These are phyloP conservation scores for Microcaecilia unicolor DNA, from an alignment of 2,797 vertebrate genomes.

Conservation along the genomic window DNA sequence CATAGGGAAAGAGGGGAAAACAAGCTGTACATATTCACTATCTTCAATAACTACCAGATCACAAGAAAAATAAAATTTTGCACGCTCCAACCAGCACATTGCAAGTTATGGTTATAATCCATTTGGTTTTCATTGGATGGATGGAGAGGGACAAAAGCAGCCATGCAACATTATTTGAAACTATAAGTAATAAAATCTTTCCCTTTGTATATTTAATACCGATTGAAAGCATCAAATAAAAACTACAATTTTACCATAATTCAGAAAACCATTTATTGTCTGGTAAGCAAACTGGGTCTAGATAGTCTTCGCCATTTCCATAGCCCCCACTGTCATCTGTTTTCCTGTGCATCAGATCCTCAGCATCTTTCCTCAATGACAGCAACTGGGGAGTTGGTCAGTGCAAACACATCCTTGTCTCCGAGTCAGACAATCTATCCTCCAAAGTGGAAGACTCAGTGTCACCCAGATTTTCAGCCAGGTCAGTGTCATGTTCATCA, in stretches of 20 bases:
- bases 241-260: conserved; percentile 35
- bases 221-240: conserved; percentile 40
- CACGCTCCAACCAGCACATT: conserved; percentile 25
- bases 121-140: conserved; percentile 12
- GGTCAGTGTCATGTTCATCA: conserved; percentile 69
- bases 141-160: conserved; percentile 38
- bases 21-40: conserved; percentile 30
- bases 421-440: conserved; percentile 69
- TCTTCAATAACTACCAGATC: conserved; percentile 15
- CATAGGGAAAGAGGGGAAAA: conserved; percentile 33
- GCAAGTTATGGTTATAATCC: conserved; percentile 26
- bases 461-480: conserved; percentile 58
- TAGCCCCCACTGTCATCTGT: too few species aligned
- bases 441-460: conserved; percentile 51
- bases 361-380: too few species aligned
- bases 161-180: conserved; percentile 41
- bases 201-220: conserved; percentile 30
- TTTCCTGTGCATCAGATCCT: too few species aligned
- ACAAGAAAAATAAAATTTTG: conserved; percentile 28
- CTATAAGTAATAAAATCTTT: conserved; percentile 27
- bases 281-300: conserved; percentile 32
- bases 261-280: conserved; percentile 50
- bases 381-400: conserved; percentile 33
- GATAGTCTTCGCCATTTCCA: conserved; percentile 26
- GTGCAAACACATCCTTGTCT: conserved; percentile 56